These are phyloP conservation scores for Zygothrica quintamaculata DNA, from an alignment of 2,888 invertebrate genomes.

Conservation along the genomic window DNA sequence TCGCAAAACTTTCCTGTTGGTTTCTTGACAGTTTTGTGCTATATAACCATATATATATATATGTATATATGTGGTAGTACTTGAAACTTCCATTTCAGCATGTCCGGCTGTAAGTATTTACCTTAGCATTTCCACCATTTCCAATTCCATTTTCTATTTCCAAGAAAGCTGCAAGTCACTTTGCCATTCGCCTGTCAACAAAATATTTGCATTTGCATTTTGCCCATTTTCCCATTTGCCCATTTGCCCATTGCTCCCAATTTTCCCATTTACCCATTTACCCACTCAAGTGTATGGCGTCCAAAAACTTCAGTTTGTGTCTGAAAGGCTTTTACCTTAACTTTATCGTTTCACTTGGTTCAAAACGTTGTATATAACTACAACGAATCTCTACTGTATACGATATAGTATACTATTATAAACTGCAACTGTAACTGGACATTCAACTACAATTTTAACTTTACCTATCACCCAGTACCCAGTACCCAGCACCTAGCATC, in stretches of 20 bases:
- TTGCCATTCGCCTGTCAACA: slow-evolving; percentile 64
- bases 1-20: slow-evolving; percentile 28
- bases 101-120: slow-evolving; percentile 48
- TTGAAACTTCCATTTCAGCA: slow-evolving; percentile 46
- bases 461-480: not conserved
- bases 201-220: slow-evolving; percentile 67
- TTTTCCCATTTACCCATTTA: slow-evolving; percentile 46
- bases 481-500: not conserved
- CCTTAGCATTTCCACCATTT: not conserved
- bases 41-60: too few relatives aligned
- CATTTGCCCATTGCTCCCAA: slow-evolving; percentile 24
- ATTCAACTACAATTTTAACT: too few relatives aligned
- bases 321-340: slow-evolving; percentile 11
- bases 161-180: slow-evolving; percentile 65
- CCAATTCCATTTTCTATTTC: slow-evolving; percentile 22
- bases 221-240: slow-evolving; percentile 50
- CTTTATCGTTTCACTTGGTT: slow-evolving; percentile 22
- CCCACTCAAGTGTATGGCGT: slow-evolving; percentile 25
- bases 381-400: too few relatives aligned
- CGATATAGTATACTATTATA: too few relatives aligned
- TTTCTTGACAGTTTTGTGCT: not conserved
- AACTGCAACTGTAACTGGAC: too few relatives aligned
- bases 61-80: slow-evolving; percentile 1
- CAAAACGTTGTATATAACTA: too few relatives aligned
- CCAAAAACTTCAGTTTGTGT: slow-evolving; percentile 31